Percentiles rank a stretch among this genome's conserved stretches.
Conservation (phyloP, 1,140 invertebrate genomes). For the Thalassaphorura encarpata region DNA sequence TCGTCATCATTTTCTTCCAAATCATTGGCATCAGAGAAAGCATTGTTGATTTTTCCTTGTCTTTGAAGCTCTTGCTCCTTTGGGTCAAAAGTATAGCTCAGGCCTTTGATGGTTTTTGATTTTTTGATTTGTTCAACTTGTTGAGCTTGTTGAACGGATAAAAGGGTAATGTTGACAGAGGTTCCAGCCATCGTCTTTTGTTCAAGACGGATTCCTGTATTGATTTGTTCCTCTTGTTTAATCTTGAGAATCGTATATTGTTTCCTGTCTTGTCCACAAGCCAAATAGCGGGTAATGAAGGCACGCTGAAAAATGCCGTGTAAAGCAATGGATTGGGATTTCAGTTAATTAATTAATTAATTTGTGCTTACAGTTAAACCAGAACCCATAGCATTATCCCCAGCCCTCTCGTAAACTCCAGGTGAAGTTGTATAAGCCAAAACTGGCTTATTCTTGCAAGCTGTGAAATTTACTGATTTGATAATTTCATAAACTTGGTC, state of each 20-base stretch:
- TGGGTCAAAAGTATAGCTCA: slow-evolving; percentile 24
- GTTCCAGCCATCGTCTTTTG: slow-evolving; percentile 21
- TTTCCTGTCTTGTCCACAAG: slow-evolving; percentile 23
- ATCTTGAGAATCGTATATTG: slow-evolving; percentile 28
- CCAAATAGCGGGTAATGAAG: slow-evolving; percentile 3
- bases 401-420: slow-evolving; percentile 20
- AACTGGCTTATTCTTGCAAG: slow-evolving; percentile 23
- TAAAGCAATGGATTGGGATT: neutral
- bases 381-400: slow-evolving; percentile 26
- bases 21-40: neutral
- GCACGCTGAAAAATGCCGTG: slow-evolving; percentile 14
- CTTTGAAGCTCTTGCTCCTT: slow-evolving; percentile 19
- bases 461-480: slow-evolving; percentile 33
- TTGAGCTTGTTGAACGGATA: neutral
- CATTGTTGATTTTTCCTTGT: slow-evolving; percentile 9
- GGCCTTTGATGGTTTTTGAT: slow-evolving; percentile 18
- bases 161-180: slow-evolving; percentile 25
- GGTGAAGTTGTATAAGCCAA: slow-evolving; percentile 24
- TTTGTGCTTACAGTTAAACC: neutral
- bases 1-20: neutral
- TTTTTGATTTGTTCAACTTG: slow-evolving; percentile 2
- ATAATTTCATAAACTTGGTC: slow-evolving; percentile 32
- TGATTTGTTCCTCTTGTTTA: slow-evolving; percentile 24
- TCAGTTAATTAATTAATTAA: neutral
- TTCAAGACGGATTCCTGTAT: slow-evolving; percentile 13